Evolutionary conservation across 2,888 invertebrate species (phyloP), one percentile per base, ranked within the genome.

Genomic region (Acrocera orbiculus): DNA sequence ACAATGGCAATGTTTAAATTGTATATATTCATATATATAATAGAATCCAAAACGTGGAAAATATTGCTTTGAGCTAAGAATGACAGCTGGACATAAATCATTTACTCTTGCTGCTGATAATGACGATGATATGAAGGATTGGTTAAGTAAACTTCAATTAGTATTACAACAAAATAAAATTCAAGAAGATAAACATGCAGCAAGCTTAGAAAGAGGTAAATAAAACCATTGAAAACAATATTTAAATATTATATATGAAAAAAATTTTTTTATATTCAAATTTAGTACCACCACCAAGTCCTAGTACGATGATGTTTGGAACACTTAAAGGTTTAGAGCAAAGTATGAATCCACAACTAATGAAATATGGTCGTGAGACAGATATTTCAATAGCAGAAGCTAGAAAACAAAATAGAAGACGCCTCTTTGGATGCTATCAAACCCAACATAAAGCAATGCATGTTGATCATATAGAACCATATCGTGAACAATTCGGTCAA

Each of bases 261-360:
- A 28, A 20, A 14, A 8, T 16, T 22, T 5, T 22, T 8, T 16
- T 32, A 34, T 28, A 34, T 28, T 28, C 16, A 9, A 11, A n/a
- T n/a, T n/a, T n/a, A 29, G 65, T 68, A 3, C 58, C 69, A 14
- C 64, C 73, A 25, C 63, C 68, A 4, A 72, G 74, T 25, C 72
- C 72, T 35, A 69, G 64, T 42, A 59, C 62, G n/a, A 62, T 71
- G 17, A 68, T 72, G 4, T 85, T 78, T 55, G 86, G 86, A 5
- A 87, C 87, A 0, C 61, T 87, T 1, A 83, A 85, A 53, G 85
- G 86, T 1, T 63, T 87, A 27, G 89, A 90, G 49, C 85, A 87
- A 53, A 86, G 85, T 49, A 81, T 89, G 75, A 89, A 89, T 61
- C 89, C 90, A 1, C 82, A 87, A 47, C 63, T 90, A 34, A 82